Percentiles rank a stretch among this genome's conserved stretches.
Evolutionary conservation across 2,888 invertebrate species (phyloP).

Genomic region (Cephus runcator): DNA sequence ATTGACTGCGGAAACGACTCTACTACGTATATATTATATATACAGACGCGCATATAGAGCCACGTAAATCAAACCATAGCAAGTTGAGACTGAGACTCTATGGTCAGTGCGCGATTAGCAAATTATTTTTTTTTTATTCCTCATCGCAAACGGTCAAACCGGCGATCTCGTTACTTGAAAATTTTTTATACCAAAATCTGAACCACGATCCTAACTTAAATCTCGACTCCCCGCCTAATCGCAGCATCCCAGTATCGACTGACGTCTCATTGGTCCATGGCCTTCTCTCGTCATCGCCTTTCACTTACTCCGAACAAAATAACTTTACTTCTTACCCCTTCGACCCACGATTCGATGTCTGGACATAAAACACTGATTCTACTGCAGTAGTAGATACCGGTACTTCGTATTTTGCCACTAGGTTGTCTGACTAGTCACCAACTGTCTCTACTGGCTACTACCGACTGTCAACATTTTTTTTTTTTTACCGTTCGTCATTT

Average conservation of each 20-base stretch:
- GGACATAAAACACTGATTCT: not conserved
- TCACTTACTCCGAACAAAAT: not conserved
- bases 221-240: not conserved
- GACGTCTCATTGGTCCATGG: not conserved
- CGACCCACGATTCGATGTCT: not conserved
- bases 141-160: not conserved
- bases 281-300: not conserved
- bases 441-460: not conserved
- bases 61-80: not conserved
- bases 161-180: not conserved
- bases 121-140: not conserved
- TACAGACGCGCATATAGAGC: not conserved
- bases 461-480: not conserved
- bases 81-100: not conserved
- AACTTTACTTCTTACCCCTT: not conserved
- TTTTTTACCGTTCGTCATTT: no score
- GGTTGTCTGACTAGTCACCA: not conserved
- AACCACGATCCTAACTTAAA: not conserved
- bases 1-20: not conserved
- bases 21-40: not conserved
- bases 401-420: not conserved
- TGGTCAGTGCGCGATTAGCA: not conserved
- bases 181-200: not conserved
- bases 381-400: not conserved
- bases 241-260: not conserved